phyloP scores from a whole-genome alignment of 1,140 invertebrate species.

The Pemphigus obesinymphae region DNA sequence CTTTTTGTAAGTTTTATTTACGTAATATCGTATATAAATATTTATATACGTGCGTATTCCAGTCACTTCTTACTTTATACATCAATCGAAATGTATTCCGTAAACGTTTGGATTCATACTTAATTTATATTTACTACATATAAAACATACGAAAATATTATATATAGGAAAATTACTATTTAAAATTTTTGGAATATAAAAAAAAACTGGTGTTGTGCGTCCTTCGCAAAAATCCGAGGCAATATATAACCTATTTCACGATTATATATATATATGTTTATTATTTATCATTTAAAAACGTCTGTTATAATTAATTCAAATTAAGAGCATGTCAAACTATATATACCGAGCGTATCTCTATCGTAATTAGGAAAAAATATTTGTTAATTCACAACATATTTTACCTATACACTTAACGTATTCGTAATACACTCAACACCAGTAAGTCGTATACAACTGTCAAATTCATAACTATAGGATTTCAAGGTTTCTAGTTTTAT shows the following conservation, averaged over 20 bases:
- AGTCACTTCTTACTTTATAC: too few species aligned
- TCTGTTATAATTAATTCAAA: not conserved
- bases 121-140: not conserved
- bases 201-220: not conserved
- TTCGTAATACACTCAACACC: not conserved
- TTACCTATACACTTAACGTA: not conserved
- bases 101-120: not conserved
- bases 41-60: not conserved
- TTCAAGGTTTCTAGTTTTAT: conserved; percentile 23
- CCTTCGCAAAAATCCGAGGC: not conserved
- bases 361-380: not conserved
- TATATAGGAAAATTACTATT: not conserved
- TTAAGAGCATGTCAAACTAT: not conserved
- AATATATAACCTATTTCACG: not conserved
- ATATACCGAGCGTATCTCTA: not conserved
- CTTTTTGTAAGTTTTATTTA: not conserved
- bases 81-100: not conserved
- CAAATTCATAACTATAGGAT: not conserved
- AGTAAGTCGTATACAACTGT: conserved; percentile 14
- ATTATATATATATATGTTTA: not conserved
- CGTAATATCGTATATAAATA: not conserved
- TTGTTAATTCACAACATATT: not conserved
- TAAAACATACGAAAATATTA: not conserved
- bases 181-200: not conserved
- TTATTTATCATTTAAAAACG: not conserved